Evolutionary conservation across 1,140 invertebrate genomes (phyloP).

Genomic region (Mizuhopecten yessoensis): DNA sequence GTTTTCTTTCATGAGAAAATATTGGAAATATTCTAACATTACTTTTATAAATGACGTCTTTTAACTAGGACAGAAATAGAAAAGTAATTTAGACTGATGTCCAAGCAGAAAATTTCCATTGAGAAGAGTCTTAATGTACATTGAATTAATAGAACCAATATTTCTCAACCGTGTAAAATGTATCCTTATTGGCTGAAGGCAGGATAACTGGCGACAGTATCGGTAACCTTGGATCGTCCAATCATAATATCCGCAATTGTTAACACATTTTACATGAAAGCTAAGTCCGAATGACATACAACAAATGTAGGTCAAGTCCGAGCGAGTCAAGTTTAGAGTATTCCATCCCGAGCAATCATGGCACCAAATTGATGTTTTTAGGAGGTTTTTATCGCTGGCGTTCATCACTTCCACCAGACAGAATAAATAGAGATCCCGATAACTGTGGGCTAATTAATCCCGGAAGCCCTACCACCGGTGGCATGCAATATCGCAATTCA

Average conservation of each 20-base stretch:
- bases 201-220: not conserved
- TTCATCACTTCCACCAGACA: slow-evolving; percentile 24
- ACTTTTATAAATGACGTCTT: not conserved
- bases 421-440: not conserved
- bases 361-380: slow-evolving; percentile 19
- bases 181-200: not conserved
- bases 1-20: not conserved
- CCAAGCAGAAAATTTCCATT: not conserved
- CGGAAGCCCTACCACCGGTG: not conserved
- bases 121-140: not conserved
- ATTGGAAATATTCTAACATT: not conserved
- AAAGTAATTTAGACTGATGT: slow-evolving; percentile 19
- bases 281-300: not conserved
- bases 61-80: not conserved
- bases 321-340: not conserved
- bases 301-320: not conserved
- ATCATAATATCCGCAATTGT: not conserved
- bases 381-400: not conserved
- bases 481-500: slow-evolving; percentile 8
- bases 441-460: slow-evolving; percentile 7
- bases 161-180: not conserved
- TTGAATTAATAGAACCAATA: not conserved
- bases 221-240: not conserved
- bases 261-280: not conserved
- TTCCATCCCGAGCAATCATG: not conserved